A percentile compares a stretch with the other conserved stretches of the same genome.
phyloP scores from a whole-genome alignment of 2,888 invertebrate genomes.

The Cotesia congregata region DNA sequence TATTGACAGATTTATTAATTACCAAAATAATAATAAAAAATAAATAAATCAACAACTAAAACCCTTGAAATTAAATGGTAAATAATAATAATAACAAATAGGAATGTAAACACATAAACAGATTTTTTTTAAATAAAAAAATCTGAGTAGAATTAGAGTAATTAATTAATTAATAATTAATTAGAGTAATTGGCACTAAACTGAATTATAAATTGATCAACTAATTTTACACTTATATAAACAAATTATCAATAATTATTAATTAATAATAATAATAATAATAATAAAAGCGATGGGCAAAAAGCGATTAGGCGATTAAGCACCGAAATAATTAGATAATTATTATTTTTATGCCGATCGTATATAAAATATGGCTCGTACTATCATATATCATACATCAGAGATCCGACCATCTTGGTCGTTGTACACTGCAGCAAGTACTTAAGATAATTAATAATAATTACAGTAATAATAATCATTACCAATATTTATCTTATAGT shows the following conservation, averaged over 20 bases:
- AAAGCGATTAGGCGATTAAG: constrained; percentile 15
- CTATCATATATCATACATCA: constrained; percentile 25
- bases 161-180: constrained; percentile 40
- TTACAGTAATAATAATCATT: background rate
- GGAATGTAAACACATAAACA: constrained; percentile 43
- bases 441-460: background rate
- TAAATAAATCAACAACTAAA: background rate
- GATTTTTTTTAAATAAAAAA: background rate
- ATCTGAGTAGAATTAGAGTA: constrained; percentile 43
- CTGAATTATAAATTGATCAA: constrained; percentile 14
- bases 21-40: background rate
- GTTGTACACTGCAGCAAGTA: constrained; percentile 4
- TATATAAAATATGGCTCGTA: constrained; percentile 38
- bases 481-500: background rate
- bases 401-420: constrained; percentile 14
- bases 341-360: constrained; percentile 6
- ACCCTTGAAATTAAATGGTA: background rate
- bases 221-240: constrained; percentile 6
- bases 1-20: background rate
- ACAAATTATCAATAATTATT: background rate
- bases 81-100: constrained; percentile 47
- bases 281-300: background rate
- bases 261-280: background rate
- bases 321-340: background rate
- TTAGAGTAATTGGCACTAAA: constrained; percentile 45